Conservation (phyloP, 1,140 invertebrate genomes). For the Drosophila melanogaster region DNA sequence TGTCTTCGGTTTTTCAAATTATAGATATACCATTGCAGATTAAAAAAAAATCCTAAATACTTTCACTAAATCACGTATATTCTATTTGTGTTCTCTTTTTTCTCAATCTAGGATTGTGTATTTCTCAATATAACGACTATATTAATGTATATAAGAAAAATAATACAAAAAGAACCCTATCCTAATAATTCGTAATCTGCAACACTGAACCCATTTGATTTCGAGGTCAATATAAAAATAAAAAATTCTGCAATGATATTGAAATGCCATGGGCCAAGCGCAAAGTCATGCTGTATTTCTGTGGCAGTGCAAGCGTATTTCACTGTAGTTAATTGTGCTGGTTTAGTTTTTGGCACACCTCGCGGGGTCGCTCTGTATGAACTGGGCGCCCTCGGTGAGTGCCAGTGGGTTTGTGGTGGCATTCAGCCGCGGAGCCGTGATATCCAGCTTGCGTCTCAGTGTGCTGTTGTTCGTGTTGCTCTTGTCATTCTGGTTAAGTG, state of each 20-base stretch:
- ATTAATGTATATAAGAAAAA: too few relatives aligned
- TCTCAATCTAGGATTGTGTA: too few relatives aligned
- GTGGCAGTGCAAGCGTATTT: slow-evolving; percentile 30
- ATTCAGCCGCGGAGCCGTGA: slow-evolving; percentile 88
- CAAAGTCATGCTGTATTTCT: slow-evolving; percentile 38
- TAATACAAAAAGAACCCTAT: too few relatives aligned
- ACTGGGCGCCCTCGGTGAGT: slow-evolving; percentile 86
- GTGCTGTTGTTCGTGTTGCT: slow-evolving; percentile 44
- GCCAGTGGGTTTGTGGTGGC: slow-evolving; percentile 89
- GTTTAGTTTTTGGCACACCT: slow-evolving; percentile 63
- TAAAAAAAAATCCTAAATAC: neutral
- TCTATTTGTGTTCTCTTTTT: neutral
- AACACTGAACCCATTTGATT: too few relatives aligned
- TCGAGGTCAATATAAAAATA: too few relatives aligned
- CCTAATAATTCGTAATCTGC: too few relatives aligned
- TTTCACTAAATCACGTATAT: neutral
- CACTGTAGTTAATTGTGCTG: slow-evolving; percentile 23
- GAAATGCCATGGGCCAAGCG: slow-evolving; percentile 19
- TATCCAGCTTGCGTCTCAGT: slow-evolving; percentile 85
- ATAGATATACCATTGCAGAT: slow-evolving; percentile 2
- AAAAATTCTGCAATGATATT: slow-evolving; percentile 21
- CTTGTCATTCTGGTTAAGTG: slow-evolving; percentile 31
- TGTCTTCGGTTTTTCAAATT: slow-evolving; percentile 9
- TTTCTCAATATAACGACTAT: too few relatives aligned
- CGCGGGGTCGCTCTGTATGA: slow-evolving; percentile 69